Evolutionary conservation across 2,113 vertebrate genomes (phyloP).

Genomic region (Thymallus thymallus): DNA sequence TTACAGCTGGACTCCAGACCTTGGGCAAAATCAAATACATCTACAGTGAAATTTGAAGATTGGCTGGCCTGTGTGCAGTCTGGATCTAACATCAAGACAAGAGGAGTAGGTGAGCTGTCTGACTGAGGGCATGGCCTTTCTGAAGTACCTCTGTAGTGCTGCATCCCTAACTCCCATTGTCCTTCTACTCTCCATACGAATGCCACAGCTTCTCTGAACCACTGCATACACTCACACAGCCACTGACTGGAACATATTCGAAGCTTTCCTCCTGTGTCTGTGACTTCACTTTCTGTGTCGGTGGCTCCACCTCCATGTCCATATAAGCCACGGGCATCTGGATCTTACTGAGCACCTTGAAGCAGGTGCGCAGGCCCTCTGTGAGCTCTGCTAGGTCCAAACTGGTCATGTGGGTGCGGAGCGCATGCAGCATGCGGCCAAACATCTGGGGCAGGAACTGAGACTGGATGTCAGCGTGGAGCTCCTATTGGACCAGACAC

Average conservation of each 20-base stretch:
- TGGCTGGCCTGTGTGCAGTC: no score
- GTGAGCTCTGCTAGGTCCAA: constrained; percentile 83
- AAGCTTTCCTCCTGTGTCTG: constrained; percentile 55
- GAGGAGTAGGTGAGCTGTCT: no score
- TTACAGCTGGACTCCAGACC: no score
- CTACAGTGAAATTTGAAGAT: no score
- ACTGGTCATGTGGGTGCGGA: constrained; percentile 74
- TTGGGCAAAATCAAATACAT: no score
- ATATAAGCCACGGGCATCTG: constrained; percentile 94
- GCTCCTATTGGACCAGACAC: constrained; percentile 76
- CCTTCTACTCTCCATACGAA: no score
- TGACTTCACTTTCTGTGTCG: constrained; percentile 59
- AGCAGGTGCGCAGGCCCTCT: constrained; percentile 84
- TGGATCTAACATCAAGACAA: no score
- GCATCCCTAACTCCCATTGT: no score
- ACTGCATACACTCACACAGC: neutral
- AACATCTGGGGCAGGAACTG: constrained; percentile 94
- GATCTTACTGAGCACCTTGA: constrained; percentile 93
- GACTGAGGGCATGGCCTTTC: no score
- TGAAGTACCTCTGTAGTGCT: no score
- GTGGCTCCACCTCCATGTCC: constrained; percentile 72
- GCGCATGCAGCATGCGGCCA: constrained; percentile 78
- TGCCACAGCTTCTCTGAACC: no score
- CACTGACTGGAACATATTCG: constrained; percentile 37
- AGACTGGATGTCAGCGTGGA: constrained; percentile 92